Base-by-base conservation (phyloP, 2,113 vertebrate genomes). In the Cyanistes caeruleus region DNA sequence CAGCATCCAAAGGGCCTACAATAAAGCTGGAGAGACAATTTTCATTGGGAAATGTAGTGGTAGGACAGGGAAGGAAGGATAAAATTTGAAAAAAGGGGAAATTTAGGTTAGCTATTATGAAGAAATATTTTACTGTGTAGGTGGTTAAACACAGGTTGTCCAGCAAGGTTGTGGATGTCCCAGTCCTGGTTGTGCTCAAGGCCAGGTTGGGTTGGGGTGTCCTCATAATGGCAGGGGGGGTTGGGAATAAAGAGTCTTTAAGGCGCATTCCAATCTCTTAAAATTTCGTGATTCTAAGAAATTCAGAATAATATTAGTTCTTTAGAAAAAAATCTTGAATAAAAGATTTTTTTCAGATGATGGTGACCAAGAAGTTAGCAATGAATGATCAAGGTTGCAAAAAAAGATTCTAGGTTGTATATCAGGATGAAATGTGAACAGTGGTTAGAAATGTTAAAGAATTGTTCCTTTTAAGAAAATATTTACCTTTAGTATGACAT, bases 221-320 rank as follows among this genome's bases (percentile, higher is more conserved):
- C 31, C 2, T 8, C 3, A 5, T 10, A 35, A 35, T 9, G 35
- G 20, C 37, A 86, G 13, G 5, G 16, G 16, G 11, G 3, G 2
- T 9, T 58, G 25, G 13, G 16, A 65, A 13, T 10, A 49, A 56
- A 31, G 14, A 10, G 14, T 51, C 4, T 58, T 65, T 76, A 21
- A 25, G 31, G 16, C 35, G 17, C 25, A 67, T 25, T 43, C 13
- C 5, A 25, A 25, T 14, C 5, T 52, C 13, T 41, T 49, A 30
- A 41, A 16, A 4, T 49, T 67, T 58, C 67, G 11, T n/a, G 13
- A 55, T 48, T 28, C 12, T 28, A 23, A 3, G 4, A 62, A 31
- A 46, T 70, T 84, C 35, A 25, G 24, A 18, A 22, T 13, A 70
- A 2, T 49, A 53, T 5, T 30, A 69, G 15, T 43, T 43, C 43